Evolutionary conservation across 1,140 invertebrate genomes (phyloP).

Genomic region (Psilanteris sp.): DNA sequence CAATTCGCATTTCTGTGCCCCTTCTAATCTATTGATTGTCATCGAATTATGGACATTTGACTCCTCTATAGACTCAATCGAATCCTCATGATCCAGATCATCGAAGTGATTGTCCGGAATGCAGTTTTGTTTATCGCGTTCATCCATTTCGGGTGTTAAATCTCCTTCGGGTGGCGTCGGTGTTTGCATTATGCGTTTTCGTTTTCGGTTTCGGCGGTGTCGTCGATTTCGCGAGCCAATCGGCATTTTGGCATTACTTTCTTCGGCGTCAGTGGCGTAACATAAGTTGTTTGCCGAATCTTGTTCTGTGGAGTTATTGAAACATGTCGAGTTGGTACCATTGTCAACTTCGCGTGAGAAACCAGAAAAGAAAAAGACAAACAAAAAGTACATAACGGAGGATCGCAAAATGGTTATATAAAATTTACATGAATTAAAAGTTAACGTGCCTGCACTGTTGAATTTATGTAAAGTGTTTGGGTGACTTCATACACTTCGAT

Average conservation of each 20-base stretch:
- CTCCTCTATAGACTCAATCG: no score
- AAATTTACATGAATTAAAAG: conserved; percentile 4
- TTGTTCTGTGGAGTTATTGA: conserved; percentile 38
- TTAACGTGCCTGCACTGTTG: conserved; percentile 3
- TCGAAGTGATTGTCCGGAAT: conserved; percentile 3
- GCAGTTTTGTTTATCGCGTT: conserved; percentile 7
- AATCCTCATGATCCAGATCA: neutral
- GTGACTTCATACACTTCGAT: conserved; percentile 1
- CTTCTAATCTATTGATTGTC: no score
- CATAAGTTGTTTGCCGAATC: conserved; percentile 39
- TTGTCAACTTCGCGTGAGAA: neutral
- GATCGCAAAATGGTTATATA: conserved; percentile 22
- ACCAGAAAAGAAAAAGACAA: no score
- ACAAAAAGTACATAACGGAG: conserved; percentile 4
- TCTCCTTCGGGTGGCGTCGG: conserved; percentile 14
- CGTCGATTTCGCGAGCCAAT: conserved; percentile 43
- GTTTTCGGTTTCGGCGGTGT: conserved; percentile 59
- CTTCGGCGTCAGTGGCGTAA: conserved; percentile 67
- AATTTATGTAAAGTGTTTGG: conserved; percentile 11
- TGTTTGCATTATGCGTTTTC: conserved; percentile 38
- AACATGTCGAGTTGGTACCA: conserved; percentile 10
- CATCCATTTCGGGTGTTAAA: conserved; percentile 8
- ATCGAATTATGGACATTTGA: no score
- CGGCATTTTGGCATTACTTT: conserved; percentile 38
- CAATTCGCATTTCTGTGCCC: conserved; percentile 61